These are phyloP conservation scores for Typhlichthys subterraneus DNA, from an alignment of 2,797 vertebrate genomes.

Conservation along the genomic window DNA sequence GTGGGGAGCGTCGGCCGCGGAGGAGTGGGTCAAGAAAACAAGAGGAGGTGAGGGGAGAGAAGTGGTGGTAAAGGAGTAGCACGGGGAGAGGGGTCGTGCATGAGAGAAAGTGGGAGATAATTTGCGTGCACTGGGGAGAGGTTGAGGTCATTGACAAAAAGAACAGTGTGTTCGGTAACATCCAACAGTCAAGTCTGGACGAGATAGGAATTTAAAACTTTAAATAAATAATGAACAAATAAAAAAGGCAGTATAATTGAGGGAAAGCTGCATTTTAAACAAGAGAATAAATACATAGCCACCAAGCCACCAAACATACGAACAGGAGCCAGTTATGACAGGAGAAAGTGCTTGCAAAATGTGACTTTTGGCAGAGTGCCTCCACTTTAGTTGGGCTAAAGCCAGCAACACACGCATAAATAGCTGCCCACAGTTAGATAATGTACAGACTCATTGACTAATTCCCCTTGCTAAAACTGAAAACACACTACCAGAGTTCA, in stretches of 20 bases:
- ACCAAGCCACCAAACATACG: constrained; percentile 22
- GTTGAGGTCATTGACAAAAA: constrained; percentile 5
- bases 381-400: constrained; percentile 20
- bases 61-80: too few relatives aligned
- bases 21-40: too few relatives aligned
- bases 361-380: constrained; percentile 32
- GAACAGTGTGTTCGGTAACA: constrained; percentile 19
- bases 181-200: not conserved
- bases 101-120: constrained; percentile 23
- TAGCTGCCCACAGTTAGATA: too few relatives aligned
- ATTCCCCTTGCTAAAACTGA: constrained; percentile 19
- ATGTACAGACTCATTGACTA: constrained; percentile 12
- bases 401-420: constrained; percentile 26
- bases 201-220: too few relatives aligned
- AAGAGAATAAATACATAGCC: constrained; percentile 18
- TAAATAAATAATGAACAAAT: too few relatives aligned
- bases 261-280: not conserved
- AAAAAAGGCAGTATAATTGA: too few relatives aligned
- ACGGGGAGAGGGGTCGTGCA: not conserved
- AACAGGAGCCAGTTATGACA: constrained; percentile 16
- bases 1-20: too few relatives aligned
- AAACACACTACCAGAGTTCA: constrained; percentile 54
- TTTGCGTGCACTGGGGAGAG: not conserved
- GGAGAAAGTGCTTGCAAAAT: constrained; percentile 18
- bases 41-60: constrained; percentile 33